Evolutionary conservation across 2,888 invertebrate species (phyloP), one percentile per base, ranked within the genome.

Genomic region (Caenorhabditis sp.): DNA sequence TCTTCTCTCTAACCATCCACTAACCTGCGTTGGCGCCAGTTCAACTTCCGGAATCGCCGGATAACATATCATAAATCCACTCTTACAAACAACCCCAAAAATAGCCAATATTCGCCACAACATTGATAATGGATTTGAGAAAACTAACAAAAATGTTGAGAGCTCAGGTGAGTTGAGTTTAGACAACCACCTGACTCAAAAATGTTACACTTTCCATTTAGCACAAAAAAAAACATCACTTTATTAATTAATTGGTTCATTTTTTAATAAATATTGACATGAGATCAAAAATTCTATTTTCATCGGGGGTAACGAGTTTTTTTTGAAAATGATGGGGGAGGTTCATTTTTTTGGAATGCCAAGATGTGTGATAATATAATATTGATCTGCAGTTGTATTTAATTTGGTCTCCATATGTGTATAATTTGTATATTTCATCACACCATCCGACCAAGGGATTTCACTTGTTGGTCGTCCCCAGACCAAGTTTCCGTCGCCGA

Each of bases 371-470:
- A 78, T 71, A 25, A 78, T 76, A 63, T 62, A 54, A 58, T 66
- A 76, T 63, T 78, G 78, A 31, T 71, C 76, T 2, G 70, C 63
- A 1, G 74, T 65, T 20, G 80, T 72, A 31, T 63, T 59, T 52
- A 73, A 67, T 60, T 82, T 82, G 1, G 82, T 78, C 56, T 80
- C 65, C 82, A 80, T 80, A 57, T 82, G 82, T 2, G 77, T 67
- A 53, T 65, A 61, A 52, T 74, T 72, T 25, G 53, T 57, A 62
- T 73, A 74, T 52, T 75, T 66, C 58, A 67, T 69, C 17, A 62
- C 59, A 20, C 69, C 77, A 25, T 70, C 69, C 23, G 80, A 77
- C 20, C 59, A 23, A 20, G 80, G 80, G 17, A 80, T 72, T 31
- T 76, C 69, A 26, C 71, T 71, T 3, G 82, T 80, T n/a, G 72